A percentile compares a stretch with the other conserved stretches of the same genome.
These are phyloP conservation scores for Alaudala cheleensis DNA, from an alignment of 2,113 vertebrate species.

Conservation along the genomic window DNA sequence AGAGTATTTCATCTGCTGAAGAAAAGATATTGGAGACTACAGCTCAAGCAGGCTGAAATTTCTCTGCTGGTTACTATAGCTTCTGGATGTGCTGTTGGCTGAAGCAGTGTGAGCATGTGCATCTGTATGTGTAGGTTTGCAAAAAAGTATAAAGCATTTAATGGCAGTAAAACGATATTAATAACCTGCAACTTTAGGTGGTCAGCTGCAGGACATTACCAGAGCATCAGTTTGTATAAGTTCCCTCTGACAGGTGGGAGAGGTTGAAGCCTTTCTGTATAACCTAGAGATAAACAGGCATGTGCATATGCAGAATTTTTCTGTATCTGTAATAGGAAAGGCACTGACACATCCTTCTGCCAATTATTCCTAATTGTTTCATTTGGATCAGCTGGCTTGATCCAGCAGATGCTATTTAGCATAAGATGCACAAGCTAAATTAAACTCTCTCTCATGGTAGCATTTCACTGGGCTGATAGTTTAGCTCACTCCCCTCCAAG, in stretches of 20 bases:
- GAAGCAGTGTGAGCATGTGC: background rate
- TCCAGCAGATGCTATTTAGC: background rate
- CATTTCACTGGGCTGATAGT: background rate
- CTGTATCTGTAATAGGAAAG: background rate
- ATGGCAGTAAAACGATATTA: background rate
- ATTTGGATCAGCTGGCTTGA: background rate
- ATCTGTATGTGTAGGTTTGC: background rate
- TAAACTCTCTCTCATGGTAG: background rate
- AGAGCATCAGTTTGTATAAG: background rate
- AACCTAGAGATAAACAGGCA: background rate
- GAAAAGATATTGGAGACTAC: background rate
- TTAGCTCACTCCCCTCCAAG: background rate
- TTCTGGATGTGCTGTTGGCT: background rate
- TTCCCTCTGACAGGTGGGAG: background rate
- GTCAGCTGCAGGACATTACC: background rate
- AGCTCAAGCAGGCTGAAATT: background rate
- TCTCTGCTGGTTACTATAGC: constrained; percentile 8
- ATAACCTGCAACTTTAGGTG: background rate
- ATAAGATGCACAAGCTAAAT: background rate
- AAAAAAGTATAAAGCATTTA: background rate
- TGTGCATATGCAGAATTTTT: background rate
- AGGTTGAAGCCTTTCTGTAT: background rate
- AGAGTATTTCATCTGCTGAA: background rate
- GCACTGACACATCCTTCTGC: background rate
- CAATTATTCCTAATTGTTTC: background rate